Evolutionary conservation across 2,888 invertebrate species (phyloP).

Genomic region (Eumerus sabulonum): DNA sequence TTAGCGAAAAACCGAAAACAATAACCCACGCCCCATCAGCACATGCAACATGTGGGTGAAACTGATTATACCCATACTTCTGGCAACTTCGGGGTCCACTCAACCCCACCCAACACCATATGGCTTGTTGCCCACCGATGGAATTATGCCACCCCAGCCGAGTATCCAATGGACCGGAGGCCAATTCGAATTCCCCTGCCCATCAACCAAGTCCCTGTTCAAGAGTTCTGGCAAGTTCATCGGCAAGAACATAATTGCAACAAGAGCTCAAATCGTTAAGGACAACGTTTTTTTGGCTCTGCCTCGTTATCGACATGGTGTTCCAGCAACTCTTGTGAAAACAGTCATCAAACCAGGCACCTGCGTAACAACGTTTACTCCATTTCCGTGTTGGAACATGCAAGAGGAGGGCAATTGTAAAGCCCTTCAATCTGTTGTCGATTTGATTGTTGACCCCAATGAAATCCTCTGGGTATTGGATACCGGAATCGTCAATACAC

Average conservation of each 20-base stretch:
- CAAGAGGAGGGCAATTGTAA: constrained; percentile 86
- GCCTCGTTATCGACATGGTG: constrained; percentile 83
- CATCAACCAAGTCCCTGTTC: constrained; percentile 81
- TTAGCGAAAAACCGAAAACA: neutral
- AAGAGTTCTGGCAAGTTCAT: constrained; percentile 81
- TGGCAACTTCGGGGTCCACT: constrained; percentile 35
- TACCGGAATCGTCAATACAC: constrained; percentile 84
- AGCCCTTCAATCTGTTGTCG: constrained; percentile 85
- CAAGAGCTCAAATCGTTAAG: constrained; percentile 81
- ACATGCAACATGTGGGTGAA: constrained; percentile 59
- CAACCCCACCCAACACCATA: constrained; percentile 69
- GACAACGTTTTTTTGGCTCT: constrained; percentile 81
- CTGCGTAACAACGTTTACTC: constrained; percentile 80
- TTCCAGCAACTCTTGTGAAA: constrained; percentile 84
- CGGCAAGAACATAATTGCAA: constrained; percentile 82
- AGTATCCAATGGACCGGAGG: constrained; percentile 79
- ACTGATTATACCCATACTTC: constrained; percentile 44
- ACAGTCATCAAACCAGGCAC: constrained; percentile 79
- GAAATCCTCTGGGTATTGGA: constrained; percentile 87
- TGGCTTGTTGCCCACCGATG: constrained; percentile 74
- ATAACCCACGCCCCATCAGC: constrained; percentile 3
- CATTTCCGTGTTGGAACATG: constrained; percentile 85
- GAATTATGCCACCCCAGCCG: constrained; percentile 68
- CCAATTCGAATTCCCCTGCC: constrained; percentile 80
- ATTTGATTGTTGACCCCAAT: constrained; percentile 83